These are phyloP conservation scores for Pipistrellus pygmaeus DNA, from an alignment of 2,797 vertebrate genomes.

Conservation along the genomic window DNA sequence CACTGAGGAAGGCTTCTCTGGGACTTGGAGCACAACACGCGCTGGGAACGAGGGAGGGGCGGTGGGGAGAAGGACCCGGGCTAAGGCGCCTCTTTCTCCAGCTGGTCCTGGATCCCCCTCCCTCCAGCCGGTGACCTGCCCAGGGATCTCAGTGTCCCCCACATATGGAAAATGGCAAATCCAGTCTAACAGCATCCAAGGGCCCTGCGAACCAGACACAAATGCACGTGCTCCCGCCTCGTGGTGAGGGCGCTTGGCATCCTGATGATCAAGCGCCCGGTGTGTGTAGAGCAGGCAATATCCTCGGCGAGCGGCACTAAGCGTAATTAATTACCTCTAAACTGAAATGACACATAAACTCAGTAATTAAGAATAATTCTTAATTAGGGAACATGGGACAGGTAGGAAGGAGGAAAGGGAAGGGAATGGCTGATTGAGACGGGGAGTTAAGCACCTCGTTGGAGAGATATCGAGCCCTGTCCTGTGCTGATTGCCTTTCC, in stretches of 20 bases:
- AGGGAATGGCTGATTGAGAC: constrained; percentile 60
- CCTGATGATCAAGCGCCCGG: constrained; percentile 64
- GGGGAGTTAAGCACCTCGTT: constrained; percentile 55
- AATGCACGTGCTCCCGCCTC: constrained; percentile 46
- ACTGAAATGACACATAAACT: constrained; percentile 81
- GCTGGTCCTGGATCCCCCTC: background rate
- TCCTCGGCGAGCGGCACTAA: constrained; percentile 69
- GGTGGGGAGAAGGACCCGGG: background rate
- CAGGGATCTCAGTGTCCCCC: background rate
- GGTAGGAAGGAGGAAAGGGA: constrained; percentile 56
- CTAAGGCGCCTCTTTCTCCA: background rate
- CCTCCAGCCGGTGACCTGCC: background rate
- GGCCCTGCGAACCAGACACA: constrained; percentile 54
- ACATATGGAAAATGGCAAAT: background rate
- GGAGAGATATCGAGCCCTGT: background rate
- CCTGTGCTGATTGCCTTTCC: constrained; percentile 15
- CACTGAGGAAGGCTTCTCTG: background rate
- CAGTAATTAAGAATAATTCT: constrained; percentile 81
- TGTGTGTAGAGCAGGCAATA: constrained; percentile 71
- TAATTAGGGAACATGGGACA: constrained; percentile 74
- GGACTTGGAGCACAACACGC: background rate
- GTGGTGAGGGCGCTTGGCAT: constrained; percentile 27
- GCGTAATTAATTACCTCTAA: constrained; percentile 81
- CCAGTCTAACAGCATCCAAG: background rate
- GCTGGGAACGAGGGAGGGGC: background rate